phyloP scores from a whole-genome alignment of 2,113 vertebrate genomes.

The Psilopogon haemacephalus region DNA sequence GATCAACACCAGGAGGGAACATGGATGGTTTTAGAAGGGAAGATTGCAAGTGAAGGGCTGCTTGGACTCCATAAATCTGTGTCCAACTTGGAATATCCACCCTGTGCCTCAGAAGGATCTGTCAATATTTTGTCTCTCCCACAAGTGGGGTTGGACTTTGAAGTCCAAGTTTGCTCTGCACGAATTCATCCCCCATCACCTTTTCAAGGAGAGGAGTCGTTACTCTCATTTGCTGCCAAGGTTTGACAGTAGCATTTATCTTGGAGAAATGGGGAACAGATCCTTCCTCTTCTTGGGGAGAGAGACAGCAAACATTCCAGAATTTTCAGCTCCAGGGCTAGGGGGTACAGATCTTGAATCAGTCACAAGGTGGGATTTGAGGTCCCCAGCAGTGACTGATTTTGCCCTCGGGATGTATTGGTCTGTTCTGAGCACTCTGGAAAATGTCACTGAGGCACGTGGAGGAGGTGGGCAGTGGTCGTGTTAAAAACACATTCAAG shows the following conservation, averaged over 20 bases:
- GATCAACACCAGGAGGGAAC: not conserved
- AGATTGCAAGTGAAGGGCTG: not conserved
- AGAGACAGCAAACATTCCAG: not conserved
- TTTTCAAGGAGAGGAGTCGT: not conserved
- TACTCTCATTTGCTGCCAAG: conserved; percentile 4
- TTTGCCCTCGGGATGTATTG: not conserved
- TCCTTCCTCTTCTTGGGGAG: not conserved
- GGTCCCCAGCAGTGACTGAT: not conserved
- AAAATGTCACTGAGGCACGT: not conserved
- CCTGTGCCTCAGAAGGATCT: not conserved
- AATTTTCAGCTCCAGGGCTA: not conserved
- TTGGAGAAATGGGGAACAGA: not conserved
- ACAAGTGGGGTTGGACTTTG: not conserved
- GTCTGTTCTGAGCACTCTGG: not conserved
- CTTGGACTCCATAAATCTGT: not conserved
- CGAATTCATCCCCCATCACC: not conserved
- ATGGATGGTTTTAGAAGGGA: not conserved
- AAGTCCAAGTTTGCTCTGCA: not conserved
- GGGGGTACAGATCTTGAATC: not conserved
- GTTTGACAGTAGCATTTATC: conserved; percentile 12
- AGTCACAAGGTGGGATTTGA: not conserved
- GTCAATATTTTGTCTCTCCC: not conserved
- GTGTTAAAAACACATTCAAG: not conserved
- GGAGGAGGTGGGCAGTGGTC: not conserved
- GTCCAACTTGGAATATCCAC: not conserved